Conservation (phyloP, 2,113 vertebrate species). For the Tursiops truncatus region DNA sequence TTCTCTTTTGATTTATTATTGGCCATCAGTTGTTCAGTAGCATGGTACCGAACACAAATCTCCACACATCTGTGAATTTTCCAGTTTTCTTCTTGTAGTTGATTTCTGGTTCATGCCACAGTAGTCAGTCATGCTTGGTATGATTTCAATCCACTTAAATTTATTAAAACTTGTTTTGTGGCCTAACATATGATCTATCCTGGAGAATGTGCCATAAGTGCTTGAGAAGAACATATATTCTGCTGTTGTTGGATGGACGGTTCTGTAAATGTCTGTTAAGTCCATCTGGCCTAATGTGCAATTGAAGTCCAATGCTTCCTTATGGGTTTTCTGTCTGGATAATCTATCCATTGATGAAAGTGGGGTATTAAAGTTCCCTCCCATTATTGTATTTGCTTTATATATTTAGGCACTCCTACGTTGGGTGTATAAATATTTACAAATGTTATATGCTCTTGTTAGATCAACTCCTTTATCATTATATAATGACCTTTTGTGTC, state of each 20-base stretch:
- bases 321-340: neutral
- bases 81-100: neutral
- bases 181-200: neutral
- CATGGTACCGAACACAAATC: neutral
- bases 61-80: neutral
- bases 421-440: neutral
- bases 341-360: neutral
- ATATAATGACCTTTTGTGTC: neutral
- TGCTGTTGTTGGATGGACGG: neutral
- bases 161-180: neutral
- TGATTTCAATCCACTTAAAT: neutral
- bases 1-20: neutral
- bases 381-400: neutral
- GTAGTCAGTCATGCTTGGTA: neutral
- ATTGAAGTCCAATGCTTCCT: neutral
- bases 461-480: neutral
- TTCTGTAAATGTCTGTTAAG: neutral
- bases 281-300: neutral
- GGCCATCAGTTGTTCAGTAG: neutral
- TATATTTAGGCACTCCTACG: neutral
- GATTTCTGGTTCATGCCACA: neutral
- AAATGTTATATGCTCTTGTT: neutral
- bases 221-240: neutral
- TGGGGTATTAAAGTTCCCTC: neutral
- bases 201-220: neutral